Evolutionary conservation across 2,797 vertebrate species (phyloP), one percentile per base, ranked within the genome.

Genomic region (Neostethus bicornis): DNA sequence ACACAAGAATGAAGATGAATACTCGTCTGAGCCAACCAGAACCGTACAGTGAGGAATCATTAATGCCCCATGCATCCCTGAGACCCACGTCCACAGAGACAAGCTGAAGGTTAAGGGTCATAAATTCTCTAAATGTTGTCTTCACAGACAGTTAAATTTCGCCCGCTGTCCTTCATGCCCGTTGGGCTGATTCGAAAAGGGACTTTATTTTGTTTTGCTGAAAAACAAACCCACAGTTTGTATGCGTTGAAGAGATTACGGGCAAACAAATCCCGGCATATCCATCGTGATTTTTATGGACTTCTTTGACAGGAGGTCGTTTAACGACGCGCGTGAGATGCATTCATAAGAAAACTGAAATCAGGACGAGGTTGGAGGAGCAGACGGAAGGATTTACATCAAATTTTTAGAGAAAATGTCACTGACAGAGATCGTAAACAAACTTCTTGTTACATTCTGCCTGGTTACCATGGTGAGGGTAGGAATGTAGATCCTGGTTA

Each of bases 61-160:
- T 85, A 85, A 80, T 45, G 60, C 75, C 72, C 76, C 64, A 52
- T 42, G 56, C 73, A 49, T 82, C 81, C 75, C 26, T 10, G 23
- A 50, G 55, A 57, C 54, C 52, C 19, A 5, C 42, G 59, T 74
- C 61, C 35, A 45, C 34, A 66, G 73, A 78, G 54, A 64, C 53
- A 26, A 49, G 43, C 23, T 48, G 75, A 81, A 85, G 85, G 83
- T 85, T 81, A 89, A 54, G 86, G 86, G 83, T 87, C 83, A 79
- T 88, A 80, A 87, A 87, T 70, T 83, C 73, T 24, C 72, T 54
- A 62, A 80, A 66, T 85, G 85, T 83, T 81, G 81, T 83, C 81
- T 75, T 84, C 74, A 71, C 80, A 80, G 70, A 64, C 73, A 44
- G 78, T 85, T 85, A 75, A 76, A 63, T 81, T 29, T 50, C 69